Evolutionary conservation across 2,888 invertebrate genomes (phyloP).

Genomic region (Drosophila quinaria): DNA sequence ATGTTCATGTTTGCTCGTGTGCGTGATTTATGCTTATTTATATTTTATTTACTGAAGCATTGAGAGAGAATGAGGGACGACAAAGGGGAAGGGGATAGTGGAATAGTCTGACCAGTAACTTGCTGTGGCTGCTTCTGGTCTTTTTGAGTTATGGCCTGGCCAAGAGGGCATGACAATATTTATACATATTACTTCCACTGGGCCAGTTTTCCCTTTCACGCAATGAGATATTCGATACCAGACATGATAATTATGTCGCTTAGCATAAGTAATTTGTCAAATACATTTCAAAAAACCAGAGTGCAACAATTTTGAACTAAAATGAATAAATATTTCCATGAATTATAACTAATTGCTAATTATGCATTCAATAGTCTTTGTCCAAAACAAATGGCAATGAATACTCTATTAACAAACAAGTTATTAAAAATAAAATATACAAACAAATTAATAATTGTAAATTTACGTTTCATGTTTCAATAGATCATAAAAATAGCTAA

Average conservation of each 20-base stretch:
- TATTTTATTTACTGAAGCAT: slow-evolving; percentile 74
- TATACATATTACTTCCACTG: slow-evolving; percentile 30
- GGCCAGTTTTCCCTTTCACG: slow-evolving; percentile 7
- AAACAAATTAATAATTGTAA: no score
- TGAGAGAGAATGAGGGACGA: not conserved
- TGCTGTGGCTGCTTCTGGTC: slow-evolving; percentile 22
- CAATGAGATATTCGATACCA: slow-evolving; percentile 4
- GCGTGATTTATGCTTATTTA: slow-evolving; percentile 79
- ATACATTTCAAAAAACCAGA: slow-evolving; percentile 2
- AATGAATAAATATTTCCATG: not conserved
- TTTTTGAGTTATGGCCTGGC: slow-evolving; percentile 58
- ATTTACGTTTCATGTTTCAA: no score
- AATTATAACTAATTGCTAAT: no score
- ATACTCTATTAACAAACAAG: no score
- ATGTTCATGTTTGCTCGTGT: slow-evolving; percentile 67
- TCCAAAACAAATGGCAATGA: no score
- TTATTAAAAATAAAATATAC: no score
- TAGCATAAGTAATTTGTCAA: slow-evolving; percentile 20
- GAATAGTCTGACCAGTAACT: slow-evolving; percentile 3
- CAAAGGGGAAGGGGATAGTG: not conserved
- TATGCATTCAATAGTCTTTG: no score
- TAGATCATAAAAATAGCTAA: no score
- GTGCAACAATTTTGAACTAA: not conserved
- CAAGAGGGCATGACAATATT: slow-evolving; percentile 32
- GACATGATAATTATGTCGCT: slow-evolving; percentile 17